Percentiles rank a stretch among this genome's conserved stretches.
Evolutionary conservation across 2,113 vertebrate species (phyloP).

Genomic region (Vicugna pacos): DNA sequence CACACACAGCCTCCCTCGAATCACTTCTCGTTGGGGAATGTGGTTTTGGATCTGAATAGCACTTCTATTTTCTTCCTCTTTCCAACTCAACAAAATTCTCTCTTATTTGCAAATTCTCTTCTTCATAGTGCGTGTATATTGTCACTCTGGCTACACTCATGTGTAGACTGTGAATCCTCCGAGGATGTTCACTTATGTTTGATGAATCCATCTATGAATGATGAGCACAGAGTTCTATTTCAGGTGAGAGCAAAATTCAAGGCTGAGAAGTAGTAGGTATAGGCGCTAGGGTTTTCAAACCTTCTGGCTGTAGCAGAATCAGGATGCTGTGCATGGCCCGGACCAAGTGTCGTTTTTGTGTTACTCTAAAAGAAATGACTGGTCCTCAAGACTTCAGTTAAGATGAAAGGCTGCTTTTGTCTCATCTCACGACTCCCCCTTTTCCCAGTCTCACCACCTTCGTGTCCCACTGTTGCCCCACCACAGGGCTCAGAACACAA

Average conservation of each 20-base stretch:
- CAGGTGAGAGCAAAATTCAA: neutral
- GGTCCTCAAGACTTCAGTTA: constrained; percentile 4
- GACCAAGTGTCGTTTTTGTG: neutral
- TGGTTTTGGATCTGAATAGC: neutral
- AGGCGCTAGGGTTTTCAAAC: neutral
- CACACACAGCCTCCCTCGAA: no score
- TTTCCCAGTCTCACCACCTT: neutral
- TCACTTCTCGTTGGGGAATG: no score
- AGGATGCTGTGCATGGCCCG: neutral
- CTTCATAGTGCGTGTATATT: neutral
- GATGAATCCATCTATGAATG: neutral
- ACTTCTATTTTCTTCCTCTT: neutral
- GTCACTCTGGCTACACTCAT: neutral
- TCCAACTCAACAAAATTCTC: neutral
- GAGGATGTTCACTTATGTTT: neutral
- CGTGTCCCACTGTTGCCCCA: neutral
- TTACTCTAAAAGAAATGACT: neutral
- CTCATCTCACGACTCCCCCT: neutral
- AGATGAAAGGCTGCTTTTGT: neutral
- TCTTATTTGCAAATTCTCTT: neutral
- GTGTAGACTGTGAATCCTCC: neutral
- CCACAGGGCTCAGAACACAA: neutral
- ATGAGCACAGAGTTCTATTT: neutral
- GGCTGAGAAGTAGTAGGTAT: neutral
- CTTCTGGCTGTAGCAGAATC: neutral